Evolutionary conservation across 2,113 vertebrate species (phyloP).

Genomic region (Phoxinus phoxinus): DNA sequence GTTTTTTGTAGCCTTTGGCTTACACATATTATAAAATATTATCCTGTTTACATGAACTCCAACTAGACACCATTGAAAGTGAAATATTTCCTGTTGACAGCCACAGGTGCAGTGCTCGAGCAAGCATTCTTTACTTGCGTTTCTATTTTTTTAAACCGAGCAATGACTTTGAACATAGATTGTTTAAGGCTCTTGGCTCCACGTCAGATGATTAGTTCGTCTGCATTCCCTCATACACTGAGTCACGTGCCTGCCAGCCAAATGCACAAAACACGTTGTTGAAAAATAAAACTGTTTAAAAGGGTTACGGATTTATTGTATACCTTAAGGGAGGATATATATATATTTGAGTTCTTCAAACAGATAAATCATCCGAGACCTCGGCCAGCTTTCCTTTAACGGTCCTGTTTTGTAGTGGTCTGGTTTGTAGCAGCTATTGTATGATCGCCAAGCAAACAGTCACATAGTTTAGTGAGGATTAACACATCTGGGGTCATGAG

Average conservation of each 20-base stretch:
- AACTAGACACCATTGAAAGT: background rate
- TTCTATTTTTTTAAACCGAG: background rate
- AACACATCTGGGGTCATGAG: background rate
- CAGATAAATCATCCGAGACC: constrained; percentile 1
- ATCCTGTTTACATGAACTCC: background rate
- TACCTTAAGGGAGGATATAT: constrained; percentile 33
- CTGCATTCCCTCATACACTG: constrained; percentile 20
- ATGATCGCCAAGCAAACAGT: background rate
- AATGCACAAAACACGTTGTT: background rate
- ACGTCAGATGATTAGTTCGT: constrained; percentile 20
- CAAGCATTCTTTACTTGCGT: background rate
- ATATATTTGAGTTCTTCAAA: constrained; percentile 5
- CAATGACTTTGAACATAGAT: background rate
- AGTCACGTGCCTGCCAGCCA: background rate
- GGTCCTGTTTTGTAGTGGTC: constrained; percentile 43
- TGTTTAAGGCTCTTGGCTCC: constrained; percentile 12
- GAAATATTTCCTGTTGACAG: background rate
- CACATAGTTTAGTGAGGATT: background rate
- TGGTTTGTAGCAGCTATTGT: constrained; percentile 27
- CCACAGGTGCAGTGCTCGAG: background rate
- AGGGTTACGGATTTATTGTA: constrained; percentile 46
- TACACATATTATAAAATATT: background rate
- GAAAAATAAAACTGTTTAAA: background rate
- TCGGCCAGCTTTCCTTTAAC: constrained; percentile 31
- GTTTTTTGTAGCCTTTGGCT: background rate